These are phyloP conservation scores for Megalopta genalis DNA, from an alignment of 1,140 invertebrate genomes.

Conservation along the genomic window DNA sequence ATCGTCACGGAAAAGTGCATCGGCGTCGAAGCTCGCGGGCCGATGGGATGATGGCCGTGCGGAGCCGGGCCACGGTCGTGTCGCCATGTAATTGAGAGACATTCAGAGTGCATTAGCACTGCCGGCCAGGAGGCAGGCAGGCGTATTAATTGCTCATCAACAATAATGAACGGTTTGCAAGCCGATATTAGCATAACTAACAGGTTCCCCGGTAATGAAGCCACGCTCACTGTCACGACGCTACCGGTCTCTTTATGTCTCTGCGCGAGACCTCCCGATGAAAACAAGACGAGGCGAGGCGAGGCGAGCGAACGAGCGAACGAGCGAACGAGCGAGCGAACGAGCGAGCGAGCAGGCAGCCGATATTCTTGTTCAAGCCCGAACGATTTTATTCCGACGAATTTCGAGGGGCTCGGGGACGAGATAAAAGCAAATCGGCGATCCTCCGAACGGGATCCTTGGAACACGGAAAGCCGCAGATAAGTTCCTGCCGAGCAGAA, in stretches of 20 bases:
- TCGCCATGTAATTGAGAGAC: constrained; percentile 68
- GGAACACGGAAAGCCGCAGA: background rate
- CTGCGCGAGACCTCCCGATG: background rate
- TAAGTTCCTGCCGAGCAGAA: background rate
- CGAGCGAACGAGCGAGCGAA: too few relatives aligned
- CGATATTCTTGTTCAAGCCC: background rate
- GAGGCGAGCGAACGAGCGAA: too few relatives aligned
- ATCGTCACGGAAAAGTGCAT: background rate
- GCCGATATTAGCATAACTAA: constrained; percentile 76
- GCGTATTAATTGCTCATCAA: constrained; percentile 77
- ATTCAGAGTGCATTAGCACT: constrained; percentile 69
- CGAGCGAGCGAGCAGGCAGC: background rate
- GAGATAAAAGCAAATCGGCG: background rate
- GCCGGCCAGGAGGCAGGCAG: constrained; percentile 54
- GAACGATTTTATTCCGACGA: background rate
- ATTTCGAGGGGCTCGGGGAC: background rate
- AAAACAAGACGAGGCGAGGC: background rate
- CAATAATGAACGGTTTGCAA: constrained; percentile 75
- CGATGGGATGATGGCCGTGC: background rate
- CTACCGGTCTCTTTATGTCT: constrained; percentile 56
- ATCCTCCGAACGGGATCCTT: background rate
- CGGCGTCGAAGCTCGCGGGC: constrained; percentile 17
- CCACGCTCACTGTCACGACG: constrained; percentile 61
- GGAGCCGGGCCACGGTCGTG: constrained; percentile 44
- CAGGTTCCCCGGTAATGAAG: constrained; percentile 74